A percentile compares a stretch with the other conserved stretches of the same genome.
Evolutionary conservation across 2,888 invertebrate genomes (phyloP).

Genomic region (Sussaba pulchella): DNA sequence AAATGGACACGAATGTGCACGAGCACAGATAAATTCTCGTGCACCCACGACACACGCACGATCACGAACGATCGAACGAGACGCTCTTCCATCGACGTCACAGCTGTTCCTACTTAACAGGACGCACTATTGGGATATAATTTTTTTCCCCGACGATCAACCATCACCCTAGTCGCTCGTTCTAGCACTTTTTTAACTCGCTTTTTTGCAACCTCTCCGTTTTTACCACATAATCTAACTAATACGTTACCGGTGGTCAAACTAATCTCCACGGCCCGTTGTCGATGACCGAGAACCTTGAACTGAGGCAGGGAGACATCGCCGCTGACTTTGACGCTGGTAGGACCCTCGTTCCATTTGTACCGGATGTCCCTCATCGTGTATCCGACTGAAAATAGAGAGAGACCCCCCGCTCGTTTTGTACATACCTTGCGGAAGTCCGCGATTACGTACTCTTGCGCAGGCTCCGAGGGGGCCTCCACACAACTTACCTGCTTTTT

Average conservation of each 20-base stretch:
- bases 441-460: conserved; percentile 75
- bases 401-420: conserved; percentile 83
- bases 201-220: conserved; percentile 39
- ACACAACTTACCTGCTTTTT: conserved; percentile 73
- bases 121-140: background rate
- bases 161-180: conserved; percentile 21
- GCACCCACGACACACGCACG: conserved; percentile 1
- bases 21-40: background rate
- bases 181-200: conserved; percentile 42
- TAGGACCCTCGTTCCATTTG: conserved; percentile 98
- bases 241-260: conserved; percentile 95
- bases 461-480: conserved; percentile 81
- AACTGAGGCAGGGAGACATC: conserved; percentile 99
- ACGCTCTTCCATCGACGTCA: background rate
- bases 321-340: conserved; percentile 97
- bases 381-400: conserved; percentile 94
- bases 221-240: conserved; percentile 69
- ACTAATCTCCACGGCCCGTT: conserved; percentile 98
- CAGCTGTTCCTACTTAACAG: background rate
- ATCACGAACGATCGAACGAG: conserved; percentile 19
- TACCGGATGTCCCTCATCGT: conserved; percentile 99
- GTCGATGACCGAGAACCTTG: conserved; percentile 98
- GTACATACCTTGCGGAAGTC: conserved; percentile 82
- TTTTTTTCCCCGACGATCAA: conserved; percentile 27
- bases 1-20: conserved; percentile 21